Base-by-base conservation (phyloP, 35 echinoderm and acorn worm genomes). In the Eucidaris tribuloides region DNA sequence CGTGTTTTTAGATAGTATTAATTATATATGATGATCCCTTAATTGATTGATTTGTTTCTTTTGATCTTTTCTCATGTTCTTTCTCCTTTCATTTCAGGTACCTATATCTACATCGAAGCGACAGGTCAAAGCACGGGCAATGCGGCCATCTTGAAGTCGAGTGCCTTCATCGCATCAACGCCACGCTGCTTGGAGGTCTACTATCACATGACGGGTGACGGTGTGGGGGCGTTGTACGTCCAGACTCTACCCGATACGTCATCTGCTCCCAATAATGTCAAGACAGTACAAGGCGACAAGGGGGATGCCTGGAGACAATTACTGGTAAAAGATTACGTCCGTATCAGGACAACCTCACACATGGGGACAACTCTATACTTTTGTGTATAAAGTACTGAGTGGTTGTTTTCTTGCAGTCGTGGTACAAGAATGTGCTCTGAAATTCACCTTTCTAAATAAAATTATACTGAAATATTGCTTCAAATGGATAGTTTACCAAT, bases 131-230 rank as follows among this genome's bases (percentile, higher is more conserved):
- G 66, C 17, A 35, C 79, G 17, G 93, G 88, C 33, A 89, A 96
- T 57, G 68, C 58, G 20, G 89, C 88, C 4, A 58, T 40, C 20
- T 81, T 96, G 0, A 40, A 87, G 32, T 96, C 93, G 0, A 83
- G 88, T 27, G 90, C 87, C 58, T 96, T 91, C 52, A 54, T 80
- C 4, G 80, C 71, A 3, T 42, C 62, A 31, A 20, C 62, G 5
- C 54, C 86, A 15, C 70, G 74, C 22, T 96, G 93, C 45, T 34
- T 96, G 36, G 93, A 96, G 57, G 87, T 98, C 42, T 98, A 59
- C 81, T 92, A 92, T 49, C 95, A 98, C 78, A 98, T 98, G 90
- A 89, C 89, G 19, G 95, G 95, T 22, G 46, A 18, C 2, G 37
- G 79, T 30, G 79, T 87, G 0, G 95, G 95, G 20, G 39, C 52